These are phyloP conservation scores for Limnephilus lunatus DNA, from an alignment of 2,888 invertebrate species.

Conservation along the genomic window DNA sequence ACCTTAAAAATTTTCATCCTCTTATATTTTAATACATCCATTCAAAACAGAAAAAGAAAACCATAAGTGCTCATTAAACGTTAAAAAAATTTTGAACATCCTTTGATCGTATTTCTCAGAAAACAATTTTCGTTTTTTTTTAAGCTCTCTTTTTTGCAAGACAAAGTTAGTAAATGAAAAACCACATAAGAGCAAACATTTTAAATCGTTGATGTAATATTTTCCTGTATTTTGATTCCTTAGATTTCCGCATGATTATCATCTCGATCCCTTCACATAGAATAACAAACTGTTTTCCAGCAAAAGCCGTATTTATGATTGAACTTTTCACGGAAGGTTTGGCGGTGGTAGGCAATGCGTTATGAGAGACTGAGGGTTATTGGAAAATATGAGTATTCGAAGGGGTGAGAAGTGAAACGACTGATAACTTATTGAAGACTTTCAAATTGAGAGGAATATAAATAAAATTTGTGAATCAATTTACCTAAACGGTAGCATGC, in stretches of 20 bases:
- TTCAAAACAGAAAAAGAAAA: too few relatives aligned
- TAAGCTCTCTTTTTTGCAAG: neutral
- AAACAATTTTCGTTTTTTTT: neutral
- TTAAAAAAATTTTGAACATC: too few relatives aligned
- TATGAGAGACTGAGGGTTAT: neutral
- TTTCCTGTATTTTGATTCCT: neutral
- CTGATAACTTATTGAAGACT: neutral
- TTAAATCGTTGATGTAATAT: neutral
- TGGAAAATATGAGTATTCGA: neutral
- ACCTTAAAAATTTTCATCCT: too few relatives aligned
- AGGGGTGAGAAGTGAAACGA: neutral
- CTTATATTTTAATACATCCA: too few relatives aligned
- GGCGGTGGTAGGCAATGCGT: neutral
- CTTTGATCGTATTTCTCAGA: neutral
- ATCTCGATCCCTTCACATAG: neutral
- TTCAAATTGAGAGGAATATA: neutral
- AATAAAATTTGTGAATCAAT: neutral
- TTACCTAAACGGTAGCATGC: too few relatives aligned
- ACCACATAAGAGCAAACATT: neutral
- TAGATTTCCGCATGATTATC: neutral
- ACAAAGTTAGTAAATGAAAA: neutral
- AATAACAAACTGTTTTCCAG: slow-evolving; percentile 23
- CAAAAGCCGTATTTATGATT: slow-evolving; percentile 17
- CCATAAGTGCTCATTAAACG: too few relatives aligned
- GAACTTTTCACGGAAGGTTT: slow-evolving; percentile 23